Conservation (phyloP, 1,140 invertebrate genomes). For the Orchesella cincta region DNA sequence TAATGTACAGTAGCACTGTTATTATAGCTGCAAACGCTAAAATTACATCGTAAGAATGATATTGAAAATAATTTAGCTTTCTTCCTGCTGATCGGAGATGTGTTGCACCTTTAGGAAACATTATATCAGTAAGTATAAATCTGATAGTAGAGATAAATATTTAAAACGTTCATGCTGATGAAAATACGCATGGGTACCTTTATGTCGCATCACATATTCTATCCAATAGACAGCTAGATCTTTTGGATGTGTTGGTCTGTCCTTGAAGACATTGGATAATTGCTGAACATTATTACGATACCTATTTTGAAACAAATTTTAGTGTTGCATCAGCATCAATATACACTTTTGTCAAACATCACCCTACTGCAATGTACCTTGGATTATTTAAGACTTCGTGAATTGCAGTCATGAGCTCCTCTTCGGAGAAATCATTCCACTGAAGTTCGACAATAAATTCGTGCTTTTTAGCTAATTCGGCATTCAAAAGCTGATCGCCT, state of each 20-base stretch:
- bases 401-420: slow-evolving; percentile 29
- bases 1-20: neutral
- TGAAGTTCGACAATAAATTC: slow-evolving; percentile 27
- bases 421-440: slow-evolving; percentile 33
- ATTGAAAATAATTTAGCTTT: slow-evolving; percentile 46
- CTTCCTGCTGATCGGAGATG: neutral
- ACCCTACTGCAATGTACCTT: too few species aligned
- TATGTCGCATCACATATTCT: slow-evolving; percentile 48
- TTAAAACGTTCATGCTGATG: neutral
- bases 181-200: slow-evolving; percentile 9
- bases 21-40: neutral
- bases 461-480: neutral
- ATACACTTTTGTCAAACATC: too few species aligned
- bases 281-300: neutral
- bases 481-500: slow-evolving; percentile 9
- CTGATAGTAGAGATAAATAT: neutral
- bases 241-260: slow-evolving; percentile 32
- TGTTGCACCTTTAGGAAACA: neutral
- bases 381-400: slow-evolving; percentile 36
- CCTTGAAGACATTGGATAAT: slow-evolving; percentile 26
- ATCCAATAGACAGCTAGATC: slow-evolving; percentile 47
- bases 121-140: neutral
- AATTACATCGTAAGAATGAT: slow-evolving; percentile 50
- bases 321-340: too few species aligned
- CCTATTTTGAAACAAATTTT: too few species aligned